Percentiles rank a stretch among this genome's conserved stretches.
These are phyloP conservation scores for Chloropsis hardwickii DNA, from an alignment of 2,113 vertebrate species.

Conservation along the genomic window DNA sequence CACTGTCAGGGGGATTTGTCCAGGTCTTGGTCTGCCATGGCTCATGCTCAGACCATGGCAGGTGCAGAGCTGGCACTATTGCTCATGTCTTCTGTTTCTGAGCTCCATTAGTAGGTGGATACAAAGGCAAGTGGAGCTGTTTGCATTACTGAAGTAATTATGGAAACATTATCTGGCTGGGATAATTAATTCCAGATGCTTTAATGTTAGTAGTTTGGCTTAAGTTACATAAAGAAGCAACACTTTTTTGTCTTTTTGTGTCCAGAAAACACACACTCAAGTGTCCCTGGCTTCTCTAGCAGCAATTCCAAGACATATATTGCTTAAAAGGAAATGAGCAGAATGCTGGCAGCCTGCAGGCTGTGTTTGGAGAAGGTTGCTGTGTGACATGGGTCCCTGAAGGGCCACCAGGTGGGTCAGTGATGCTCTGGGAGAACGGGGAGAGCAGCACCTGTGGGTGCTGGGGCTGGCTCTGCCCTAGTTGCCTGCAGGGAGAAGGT, in stretches of 20 bases:
- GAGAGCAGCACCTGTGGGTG: background rate
- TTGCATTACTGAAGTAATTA: slow-evolving; percentile 31
- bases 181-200: slow-evolving; percentile 58
- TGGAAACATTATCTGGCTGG: slow-evolving; percentile 11
- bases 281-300: background rate
- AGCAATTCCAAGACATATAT: background rate
- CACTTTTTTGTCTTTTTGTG: background rate
- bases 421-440: background rate
- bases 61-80: background rate
- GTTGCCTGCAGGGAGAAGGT: background rate
- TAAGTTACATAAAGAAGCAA: background rate
- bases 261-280: background rate
- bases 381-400: rapidly evolving
- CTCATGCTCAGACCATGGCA: background rate
- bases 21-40: background rate
- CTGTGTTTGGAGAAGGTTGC: background rate
- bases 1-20: background rate
- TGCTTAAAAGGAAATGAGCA: background rate
- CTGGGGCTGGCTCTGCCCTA: background rate
- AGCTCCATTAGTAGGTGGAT: background rate
- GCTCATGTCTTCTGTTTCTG: background rate
- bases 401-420: background rate
- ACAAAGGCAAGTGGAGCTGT: background rate
- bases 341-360: background rate
- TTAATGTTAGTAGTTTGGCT: slow-evolving; percentile 14